A percentile compares a stretch with the other conserved stretches of the same genome.
phyloP scores from a whole-genome alignment of 2,113 vertebrate genomes.

The Promerops cafer region DNA sequence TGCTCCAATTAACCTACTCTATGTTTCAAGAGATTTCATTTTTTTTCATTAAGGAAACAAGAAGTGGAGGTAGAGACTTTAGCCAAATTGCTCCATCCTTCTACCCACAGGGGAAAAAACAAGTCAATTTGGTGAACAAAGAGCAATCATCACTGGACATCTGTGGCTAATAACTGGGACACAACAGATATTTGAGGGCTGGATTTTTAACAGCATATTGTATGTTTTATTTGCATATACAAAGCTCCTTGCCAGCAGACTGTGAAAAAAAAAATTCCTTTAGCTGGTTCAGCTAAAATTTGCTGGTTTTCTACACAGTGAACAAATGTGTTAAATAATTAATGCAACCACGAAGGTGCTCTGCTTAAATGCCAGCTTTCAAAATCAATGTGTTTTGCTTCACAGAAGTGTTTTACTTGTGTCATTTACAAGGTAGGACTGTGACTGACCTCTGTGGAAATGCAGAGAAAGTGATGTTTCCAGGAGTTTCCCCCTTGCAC shows the following conservation, averaged over 20 bases:
- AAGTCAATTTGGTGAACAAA: conserved; percentile 30
- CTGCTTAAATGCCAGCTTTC: background rate
- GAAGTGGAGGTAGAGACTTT: background rate
- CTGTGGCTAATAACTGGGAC: conserved; percentile 2
- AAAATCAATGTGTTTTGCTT: background rate
- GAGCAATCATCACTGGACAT: background rate
- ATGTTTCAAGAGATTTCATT: conserved; percentile 19
- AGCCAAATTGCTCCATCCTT: background rate
- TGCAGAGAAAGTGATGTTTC: background rate
- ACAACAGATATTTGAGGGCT: background rate
- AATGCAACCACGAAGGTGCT: background rate
- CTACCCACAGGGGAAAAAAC: background rate
- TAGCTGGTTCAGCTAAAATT: background rate
- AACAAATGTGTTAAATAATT: background rate
- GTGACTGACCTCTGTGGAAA: background rate
- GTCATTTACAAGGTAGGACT: background rate
- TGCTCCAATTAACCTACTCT: conserved; percentile 37
- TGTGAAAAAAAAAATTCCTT: background rate
- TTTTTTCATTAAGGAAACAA: conserved; percentile 36
- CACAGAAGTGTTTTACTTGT: background rate
- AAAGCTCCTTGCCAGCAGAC: background rate
- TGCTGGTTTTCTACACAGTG: background rate
- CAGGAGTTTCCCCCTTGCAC: background rate
- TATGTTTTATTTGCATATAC: background rate
- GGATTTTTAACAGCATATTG: background rate